Conservation (phyloP, 1,140 invertebrate genomes). For the Tetramorium parvispinum region DNA sequence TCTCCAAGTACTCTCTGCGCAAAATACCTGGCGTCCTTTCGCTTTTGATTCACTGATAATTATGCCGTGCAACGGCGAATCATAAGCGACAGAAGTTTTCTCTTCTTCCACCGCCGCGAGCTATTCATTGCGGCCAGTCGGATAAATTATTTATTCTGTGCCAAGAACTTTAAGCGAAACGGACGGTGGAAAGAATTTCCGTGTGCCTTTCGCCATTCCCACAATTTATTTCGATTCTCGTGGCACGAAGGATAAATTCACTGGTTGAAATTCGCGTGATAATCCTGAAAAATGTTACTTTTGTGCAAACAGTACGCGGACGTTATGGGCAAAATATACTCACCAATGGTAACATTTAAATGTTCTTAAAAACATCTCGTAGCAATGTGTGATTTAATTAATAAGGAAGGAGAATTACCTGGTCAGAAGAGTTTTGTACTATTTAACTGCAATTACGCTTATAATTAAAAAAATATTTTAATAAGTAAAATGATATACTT, state of each 20-base stretch:
- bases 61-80: conserved; percentile 44
- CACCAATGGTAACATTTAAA: background rate
- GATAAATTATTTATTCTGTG: conserved; percentile 68
- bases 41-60: conserved; percentile 70
- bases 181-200: conserved; percentile 39
- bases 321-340: background rate
- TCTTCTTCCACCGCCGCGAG: conserved; percentile 20
- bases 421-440: background rate
- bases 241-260: conserved; percentile 35
- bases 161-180: conserved; percentile 43
- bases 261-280: conserved; percentile 50
- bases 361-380: background rate
- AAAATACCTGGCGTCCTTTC: conserved; percentile 58
- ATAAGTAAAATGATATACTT: background rate
- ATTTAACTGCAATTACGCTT: background rate
- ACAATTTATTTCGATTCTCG: conserved; percentile 56
- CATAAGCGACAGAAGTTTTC: conserved; percentile 60
- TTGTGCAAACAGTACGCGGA: background rate
- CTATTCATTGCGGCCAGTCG: conserved; percentile 51
- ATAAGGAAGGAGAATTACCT: background rate
- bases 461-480: conserved; percentile 4
- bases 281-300: conserved; percentile 32
- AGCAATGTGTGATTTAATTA: background rate
- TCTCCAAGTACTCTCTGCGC: conserved; percentile 40
- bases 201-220: conserved; percentile 40